phyloP scores from a whole-genome alignment of 30 jellyfish, hydroid and myxozoan species.

The Rhopilema esculentum region DNA sequence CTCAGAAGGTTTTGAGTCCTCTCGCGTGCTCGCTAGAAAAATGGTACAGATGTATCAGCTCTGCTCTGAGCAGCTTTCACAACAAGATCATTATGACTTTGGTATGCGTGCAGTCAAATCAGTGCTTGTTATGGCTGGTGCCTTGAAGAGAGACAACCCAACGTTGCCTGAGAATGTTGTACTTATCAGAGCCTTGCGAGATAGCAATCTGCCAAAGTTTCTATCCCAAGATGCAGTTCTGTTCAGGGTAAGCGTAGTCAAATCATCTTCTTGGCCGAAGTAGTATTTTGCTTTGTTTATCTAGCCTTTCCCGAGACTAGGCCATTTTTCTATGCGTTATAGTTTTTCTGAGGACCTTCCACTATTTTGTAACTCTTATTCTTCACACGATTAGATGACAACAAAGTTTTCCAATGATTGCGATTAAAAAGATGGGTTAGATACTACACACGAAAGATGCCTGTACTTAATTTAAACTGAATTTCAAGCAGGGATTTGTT shows the following conservation, averaged over 20 bases:
- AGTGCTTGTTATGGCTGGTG: constrained; percentile 99
- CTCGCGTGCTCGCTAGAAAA: constrained; percentile 92
- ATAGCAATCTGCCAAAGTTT: constrained; percentile 96
- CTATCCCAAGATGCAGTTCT: constrained; percentile 93
- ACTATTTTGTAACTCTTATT: too few species aligned
- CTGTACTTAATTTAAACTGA: too few species aligned
- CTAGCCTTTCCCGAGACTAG: too few species aligned
- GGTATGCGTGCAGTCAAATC: constrained; percentile 99
- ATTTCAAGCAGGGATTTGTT: too few species aligned
- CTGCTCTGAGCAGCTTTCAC: constrained; percentile 99
- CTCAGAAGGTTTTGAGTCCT: constrained; percentile 99
- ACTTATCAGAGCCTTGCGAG: constrained; percentile 94
- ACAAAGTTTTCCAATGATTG: too few species aligned
- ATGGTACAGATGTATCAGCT: constrained; percentile 98
- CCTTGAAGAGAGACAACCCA: constrained; percentile 95
- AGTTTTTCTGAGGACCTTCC: too few species aligned
- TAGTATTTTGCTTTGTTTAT: neutral
- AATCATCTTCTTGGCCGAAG: neutral
- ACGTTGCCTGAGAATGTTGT: constrained; percentile 91
- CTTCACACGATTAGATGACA: too few species aligned
- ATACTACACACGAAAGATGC: too few species aligned
- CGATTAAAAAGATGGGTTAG: too few species aligned
- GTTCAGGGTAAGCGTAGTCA: constrained; percentile 63
- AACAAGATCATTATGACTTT: constrained; percentile 98
- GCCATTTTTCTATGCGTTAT: too few species aligned